Conservation (phyloP, 2,113 vertebrate species). For the Panurus biarmicus region DNA sequence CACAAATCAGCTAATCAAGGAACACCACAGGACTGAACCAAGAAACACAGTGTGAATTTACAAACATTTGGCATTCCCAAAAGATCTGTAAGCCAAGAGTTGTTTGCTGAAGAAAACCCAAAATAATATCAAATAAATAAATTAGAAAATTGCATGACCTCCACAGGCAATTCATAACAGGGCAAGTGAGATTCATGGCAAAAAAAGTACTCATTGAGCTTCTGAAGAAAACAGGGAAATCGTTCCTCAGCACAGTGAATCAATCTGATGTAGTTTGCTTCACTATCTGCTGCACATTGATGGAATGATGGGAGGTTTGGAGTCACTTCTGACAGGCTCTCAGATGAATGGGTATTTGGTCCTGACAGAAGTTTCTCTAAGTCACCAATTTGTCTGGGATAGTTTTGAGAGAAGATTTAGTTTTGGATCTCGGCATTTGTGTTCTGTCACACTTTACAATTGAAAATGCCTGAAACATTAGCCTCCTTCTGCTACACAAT, state of each 20-base stretch:
- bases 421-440: not conserved
- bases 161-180: not conserved
- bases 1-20: conserved; percentile 6
- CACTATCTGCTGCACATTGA: not conserved
- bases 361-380: not conserved
- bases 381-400: not conserved
- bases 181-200: not conserved
- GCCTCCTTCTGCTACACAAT: not conserved
- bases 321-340: not conserved
- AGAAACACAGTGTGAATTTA: not conserved
- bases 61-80: not conserved
- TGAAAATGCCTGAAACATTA: not conserved
- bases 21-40: not conserved
- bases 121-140: conserved; percentile 2
- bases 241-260: not conserved
- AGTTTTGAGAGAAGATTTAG: not conserved
- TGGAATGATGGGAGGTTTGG: not conserved
- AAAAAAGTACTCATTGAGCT: not conserved
- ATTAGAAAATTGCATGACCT: not conserved
- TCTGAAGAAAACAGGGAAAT: not conserved
- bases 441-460: not conserved
- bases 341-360: not conserved
- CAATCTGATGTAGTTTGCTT: not conserved
- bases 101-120: not conserved
- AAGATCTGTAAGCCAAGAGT: not conserved